phyloP scores from a whole-genome alignment of 2,888 invertebrate species.

The Operophtera brumata region DNA sequence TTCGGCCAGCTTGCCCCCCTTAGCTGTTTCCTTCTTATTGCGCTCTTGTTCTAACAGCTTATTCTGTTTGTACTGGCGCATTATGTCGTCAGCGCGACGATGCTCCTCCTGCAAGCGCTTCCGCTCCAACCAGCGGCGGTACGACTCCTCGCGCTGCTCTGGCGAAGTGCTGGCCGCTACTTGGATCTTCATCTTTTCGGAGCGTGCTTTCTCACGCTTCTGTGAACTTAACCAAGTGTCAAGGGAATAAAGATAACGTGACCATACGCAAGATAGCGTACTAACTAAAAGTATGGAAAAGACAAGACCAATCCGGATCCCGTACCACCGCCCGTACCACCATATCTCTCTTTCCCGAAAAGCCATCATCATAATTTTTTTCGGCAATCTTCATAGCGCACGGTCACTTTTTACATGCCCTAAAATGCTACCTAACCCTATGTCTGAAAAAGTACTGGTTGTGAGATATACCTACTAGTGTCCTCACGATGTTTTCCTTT shows the following conservation, averaged over 20 bases:
- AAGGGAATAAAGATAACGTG: background rate
- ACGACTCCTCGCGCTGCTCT: constrained; percentile 74
- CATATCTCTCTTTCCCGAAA: too few species aligned
- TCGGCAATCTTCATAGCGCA: too few species aligned
- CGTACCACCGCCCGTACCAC: too few species aligned
- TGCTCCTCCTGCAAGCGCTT: constrained; percentile 68
- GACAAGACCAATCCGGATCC: too few species aligned
- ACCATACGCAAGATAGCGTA: background rate
- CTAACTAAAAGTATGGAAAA: too few species aligned
- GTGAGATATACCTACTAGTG: too few species aligned
- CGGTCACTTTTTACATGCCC: too few species aligned
- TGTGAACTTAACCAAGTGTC: constrained; percentile 19
- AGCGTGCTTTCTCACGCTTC: constrained; percentile 61
- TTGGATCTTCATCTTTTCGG: constrained; percentile 53
- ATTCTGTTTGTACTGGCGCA: constrained; percentile 56
- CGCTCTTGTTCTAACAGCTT: constrained; percentile 65
- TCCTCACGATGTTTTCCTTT: too few species aligned
- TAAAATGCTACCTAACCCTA: too few species aligned
- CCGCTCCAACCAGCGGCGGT: constrained; percentile 76
- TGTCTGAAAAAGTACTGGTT: too few species aligned
- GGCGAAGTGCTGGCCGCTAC: constrained; percentile 48
- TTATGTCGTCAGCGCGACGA: constrained; percentile 65
- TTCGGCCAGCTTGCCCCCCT: constrained; percentile 72
- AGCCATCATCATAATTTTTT: too few species aligned
- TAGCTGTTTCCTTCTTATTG: constrained; percentile 57